Conservation (phyloP, 2,888 invertebrate species). For the Cheiracanthium punctorium region DNA sequence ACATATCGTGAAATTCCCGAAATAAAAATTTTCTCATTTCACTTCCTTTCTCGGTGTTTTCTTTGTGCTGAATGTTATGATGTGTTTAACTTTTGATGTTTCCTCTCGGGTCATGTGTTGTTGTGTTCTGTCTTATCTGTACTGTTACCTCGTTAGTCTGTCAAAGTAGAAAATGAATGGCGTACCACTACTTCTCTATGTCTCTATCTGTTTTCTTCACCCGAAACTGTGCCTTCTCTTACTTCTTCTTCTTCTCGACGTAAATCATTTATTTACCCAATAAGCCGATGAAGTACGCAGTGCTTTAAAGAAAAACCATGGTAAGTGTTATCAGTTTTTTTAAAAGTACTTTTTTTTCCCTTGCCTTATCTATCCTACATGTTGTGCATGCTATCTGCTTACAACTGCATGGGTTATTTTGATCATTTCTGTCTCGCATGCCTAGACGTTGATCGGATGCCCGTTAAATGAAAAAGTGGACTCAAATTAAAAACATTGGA, state of each 20-base stretch:
- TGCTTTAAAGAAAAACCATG: neutral
- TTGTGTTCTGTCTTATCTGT: slow-evolving; percentile 57
- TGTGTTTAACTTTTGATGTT: slow-evolving; percentile 48
- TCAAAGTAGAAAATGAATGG: slow-evolving; percentile 63
- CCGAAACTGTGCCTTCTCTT: slow-evolving; percentile 39
- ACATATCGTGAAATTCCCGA: neutral
- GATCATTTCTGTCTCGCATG: too few relatives aligned
- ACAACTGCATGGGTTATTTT: neutral
- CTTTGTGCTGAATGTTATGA: slow-evolving; percentile 50
- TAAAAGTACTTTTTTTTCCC: neutral
- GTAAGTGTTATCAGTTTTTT: slow-evolving; percentile 31
- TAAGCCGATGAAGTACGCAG: too few relatives aligned
- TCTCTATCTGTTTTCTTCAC: slow-evolving; percentile 52
- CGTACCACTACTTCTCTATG: slow-evolving; percentile 61
- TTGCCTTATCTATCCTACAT: neutral
- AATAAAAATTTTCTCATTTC: neutral
- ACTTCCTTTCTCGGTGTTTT: slow-evolving; percentile 35
- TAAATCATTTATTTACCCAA: neutral
- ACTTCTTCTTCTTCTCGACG: slow-evolving; percentile 8
- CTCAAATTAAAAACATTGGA: too few relatives aligned
- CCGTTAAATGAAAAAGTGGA: too few relatives aligned
- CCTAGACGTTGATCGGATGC: too few relatives aligned
- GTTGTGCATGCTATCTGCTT: neutral
- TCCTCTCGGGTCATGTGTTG: slow-evolving; percentile 48
- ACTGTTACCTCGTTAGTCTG: slow-evolving; percentile 50